Evolutionary conservation across 2,888 invertebrate species (phyloP).

Genomic region (Hipparchia sbordonii): DNA sequence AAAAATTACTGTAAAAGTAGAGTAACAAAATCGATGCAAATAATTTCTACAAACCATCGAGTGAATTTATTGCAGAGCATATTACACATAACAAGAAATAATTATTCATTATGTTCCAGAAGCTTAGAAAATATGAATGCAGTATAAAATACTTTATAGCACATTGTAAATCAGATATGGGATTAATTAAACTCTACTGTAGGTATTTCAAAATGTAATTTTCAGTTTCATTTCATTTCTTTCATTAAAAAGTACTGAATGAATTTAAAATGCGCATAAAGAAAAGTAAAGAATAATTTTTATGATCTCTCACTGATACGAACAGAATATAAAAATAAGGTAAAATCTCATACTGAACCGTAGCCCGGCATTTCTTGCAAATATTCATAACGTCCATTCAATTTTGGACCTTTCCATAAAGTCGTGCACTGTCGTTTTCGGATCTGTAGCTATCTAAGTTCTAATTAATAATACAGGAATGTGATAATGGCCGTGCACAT

Average conservation of each 20-base stretch:
- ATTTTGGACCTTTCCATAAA: conserved; percentile 37
- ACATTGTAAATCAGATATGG: conserved; percentile 31
- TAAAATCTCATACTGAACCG: not conserved
- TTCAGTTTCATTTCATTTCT: not conserved
- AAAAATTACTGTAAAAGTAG: not conserved
- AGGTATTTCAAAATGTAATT: conserved; percentile 9
- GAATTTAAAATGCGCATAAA: not conserved
- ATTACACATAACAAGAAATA: conserved; percentile 44
- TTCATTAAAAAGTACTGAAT: not conserved
- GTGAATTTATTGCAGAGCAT: conserved; percentile 42
- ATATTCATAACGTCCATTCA: conserved; percentile 36
- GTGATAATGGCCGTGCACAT: conserved; percentile 74
- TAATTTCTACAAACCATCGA: conserved; percentile 42
- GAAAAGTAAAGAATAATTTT: not conserved
- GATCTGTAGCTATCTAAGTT: conserved; percentile 51
- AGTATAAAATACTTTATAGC: conserved; percentile 23
- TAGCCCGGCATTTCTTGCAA: conserved; percentile 8
- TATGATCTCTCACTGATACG: not conserved
- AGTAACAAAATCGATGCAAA: not conserved
- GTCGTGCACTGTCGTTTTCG: conserved; percentile 34
- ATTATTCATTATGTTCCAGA: conserved; percentile 43
- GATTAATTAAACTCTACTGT: conserved; percentile 24
- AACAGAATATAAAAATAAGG: not conserved
- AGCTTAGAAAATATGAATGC: conserved; percentile 39
- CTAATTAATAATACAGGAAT: conserved; percentile 82